Percentiles rank a stretch among this genome's conserved stretches.
phyloP scores from a whole-genome alignment of 2,797 vertebrate genomes.

The Gallinago solitaria region DNA sequence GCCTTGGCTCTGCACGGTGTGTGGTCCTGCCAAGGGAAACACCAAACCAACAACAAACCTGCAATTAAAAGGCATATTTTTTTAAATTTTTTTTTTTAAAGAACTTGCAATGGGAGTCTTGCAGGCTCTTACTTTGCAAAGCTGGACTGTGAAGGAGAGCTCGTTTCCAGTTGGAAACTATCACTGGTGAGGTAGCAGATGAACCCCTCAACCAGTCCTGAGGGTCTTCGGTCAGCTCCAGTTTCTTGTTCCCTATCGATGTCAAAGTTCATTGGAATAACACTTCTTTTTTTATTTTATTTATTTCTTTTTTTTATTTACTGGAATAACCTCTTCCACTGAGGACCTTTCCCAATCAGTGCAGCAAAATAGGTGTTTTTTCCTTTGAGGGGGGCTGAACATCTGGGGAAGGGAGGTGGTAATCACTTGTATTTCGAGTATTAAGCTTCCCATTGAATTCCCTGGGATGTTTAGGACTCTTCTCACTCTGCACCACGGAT shows the following conservation, averaged over 20 bases:
- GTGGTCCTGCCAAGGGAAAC: background rate
- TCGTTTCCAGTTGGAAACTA: background rate
- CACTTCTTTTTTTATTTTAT: no score
- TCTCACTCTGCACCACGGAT: rapidly evolving
- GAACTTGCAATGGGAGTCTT: background rate
- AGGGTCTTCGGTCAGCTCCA: background rate
- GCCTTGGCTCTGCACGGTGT: background rate
- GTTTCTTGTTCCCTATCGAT: background rate
- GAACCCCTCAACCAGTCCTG: background rate
- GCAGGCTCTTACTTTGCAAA: background rate
- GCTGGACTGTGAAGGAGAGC: background rate
- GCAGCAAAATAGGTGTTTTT: background rate
- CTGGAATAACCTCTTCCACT: background rate
- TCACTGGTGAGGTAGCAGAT: background rate
- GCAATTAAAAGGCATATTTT: rapidly evolving
- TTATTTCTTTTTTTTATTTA: no score
- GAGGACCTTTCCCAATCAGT: background rate
- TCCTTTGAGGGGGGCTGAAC: background rate
- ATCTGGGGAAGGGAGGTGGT: no score
- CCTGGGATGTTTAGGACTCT: background rate
- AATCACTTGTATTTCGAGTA: background rate
- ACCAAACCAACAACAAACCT: background rate
- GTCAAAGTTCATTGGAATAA: background rate
- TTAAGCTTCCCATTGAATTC: background rate
- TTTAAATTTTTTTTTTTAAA: background rate